Base-by-base conservation (phyloP, 1,140 invertebrate species). In the Drosophila guanche region DNA sequence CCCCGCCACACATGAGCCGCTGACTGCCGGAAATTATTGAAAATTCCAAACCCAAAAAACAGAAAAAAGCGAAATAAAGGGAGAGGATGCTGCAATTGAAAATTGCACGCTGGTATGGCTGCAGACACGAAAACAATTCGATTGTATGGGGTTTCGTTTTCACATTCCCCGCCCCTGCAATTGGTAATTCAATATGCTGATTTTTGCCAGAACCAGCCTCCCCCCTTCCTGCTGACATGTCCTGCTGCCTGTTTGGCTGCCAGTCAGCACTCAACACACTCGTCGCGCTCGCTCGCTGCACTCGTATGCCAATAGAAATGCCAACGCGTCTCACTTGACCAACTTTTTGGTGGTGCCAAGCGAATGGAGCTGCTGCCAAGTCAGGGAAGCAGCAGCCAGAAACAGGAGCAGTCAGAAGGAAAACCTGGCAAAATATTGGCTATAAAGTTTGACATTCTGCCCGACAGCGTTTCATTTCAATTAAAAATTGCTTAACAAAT, bases 401-500 rank as follows among this genome's bases (percentile, higher is more conserved):
- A 14, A 37, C 10, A 33, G 25, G 16, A 37, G 40, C 37, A 53
- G 40, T 52, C 80, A 71, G 57, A 50, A 57, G 52, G n/a, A n/a
- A 52, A 54, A 61, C 57, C 59, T 57, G 57, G 62, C 69, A 66
- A 47, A 47, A 58, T 42, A 72, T 61, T 37, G 60, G 60, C 48
- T 48, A 10, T 37, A 62, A 86, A 81, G 48, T 85, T 86, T 62
- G 78, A 86, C 81, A 77, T 83, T 61, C 66, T 61, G 58, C 69
- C 77, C 61, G 59, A 48, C 47, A 65, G 70, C 62, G 58, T 78
- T 80, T 58, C 52, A 76, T 86, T 86, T 86, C 83, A 86, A 86
- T 86, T 86, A 86, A 86, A 88, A 88, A 83, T 83, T 79, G 74
- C 75, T 88, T 79, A 86, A 88, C 74, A 78, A 86, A 86, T 86